Evolutionary conservation across 1,140 invertebrate genomes (phyloP).

Genomic region (Tetramorium simillimum): DNA sequence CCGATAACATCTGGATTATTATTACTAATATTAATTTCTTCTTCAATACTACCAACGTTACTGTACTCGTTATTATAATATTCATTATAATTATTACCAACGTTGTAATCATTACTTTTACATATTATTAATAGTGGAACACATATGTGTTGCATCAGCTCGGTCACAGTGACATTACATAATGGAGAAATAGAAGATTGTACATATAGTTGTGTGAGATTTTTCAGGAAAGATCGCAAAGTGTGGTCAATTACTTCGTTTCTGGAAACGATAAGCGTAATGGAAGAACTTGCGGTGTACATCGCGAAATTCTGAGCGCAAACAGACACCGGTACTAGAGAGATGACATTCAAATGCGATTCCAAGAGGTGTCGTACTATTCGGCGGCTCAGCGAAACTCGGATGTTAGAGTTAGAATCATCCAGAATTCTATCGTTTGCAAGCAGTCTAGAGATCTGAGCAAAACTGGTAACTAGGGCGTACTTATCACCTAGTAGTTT

Average conservation of each 20-base stretch:
- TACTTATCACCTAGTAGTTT: constrained; percentile 73
- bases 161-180: constrained; percentile 80
- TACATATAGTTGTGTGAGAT: constrained; percentile 76
- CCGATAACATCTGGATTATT: constrained; percentile 77
- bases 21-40: constrained; percentile 75
- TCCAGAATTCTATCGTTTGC: constrained; percentile 49
- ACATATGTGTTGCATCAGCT: constrained; percentile 86
- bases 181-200: constrained; percentile 76
- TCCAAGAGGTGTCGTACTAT: constrained; percentile 36
- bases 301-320: constrained; percentile 78
- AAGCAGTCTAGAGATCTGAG: constrained; percentile 65
- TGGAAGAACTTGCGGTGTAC: constrained; percentile 84
- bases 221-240: constrained; percentile 80
- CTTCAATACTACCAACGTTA: constrained; percentile 68
- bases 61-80: constrained; percentile 68
- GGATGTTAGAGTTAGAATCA: constrained; percentile 49
- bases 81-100: constrained; percentile 69
- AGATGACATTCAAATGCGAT: constrained; percentile 55
- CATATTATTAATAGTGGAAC: constrained; percentile 84
- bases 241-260: constrained; percentile 83
- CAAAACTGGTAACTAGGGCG: constrained; percentile 71
- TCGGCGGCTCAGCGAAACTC: constrained; percentile 49
- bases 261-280: constrained; percentile 86
- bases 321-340: constrained; percentile 60
- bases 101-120: constrained; percentile 79